Base-by-base conservation (phyloP, 1,140 invertebrate genomes). In the Dreissena polymorpha region DNA sequence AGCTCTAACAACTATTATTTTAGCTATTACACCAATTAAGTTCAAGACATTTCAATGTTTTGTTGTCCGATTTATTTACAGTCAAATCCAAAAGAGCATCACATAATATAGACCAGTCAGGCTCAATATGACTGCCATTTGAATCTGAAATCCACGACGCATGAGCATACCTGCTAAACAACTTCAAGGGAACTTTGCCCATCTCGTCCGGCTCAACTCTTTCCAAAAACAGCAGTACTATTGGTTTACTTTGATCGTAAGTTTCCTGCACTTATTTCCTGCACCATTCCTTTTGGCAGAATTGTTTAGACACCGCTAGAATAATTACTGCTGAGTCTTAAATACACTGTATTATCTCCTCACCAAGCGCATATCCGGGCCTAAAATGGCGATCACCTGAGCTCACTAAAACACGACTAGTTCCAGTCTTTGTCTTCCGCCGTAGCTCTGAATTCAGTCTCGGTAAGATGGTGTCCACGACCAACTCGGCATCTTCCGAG, bases 371-470 rank as follows among this genome's bases (percentile, higher is more conserved):
- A n/a, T 27, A 64, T n/a, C 73, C 73, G 10, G 55, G 73, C 0
- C 57, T 25, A 13, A 75, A 64, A 18, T 75, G 57, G 12, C 14
- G 23, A 18, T 75, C 73, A n/a, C 73, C 73, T 10, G 73, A 64
- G 18, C 25, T 49, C 6, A 74, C 55, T n/a, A 74, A 63, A 10
- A 63, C 55, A 39, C 72, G 60, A 39, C 64, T 60, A 5, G 53
- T 63, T 0, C 72, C 72, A n/a, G n/a, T n/a, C n/a, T n/a, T n/a
- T 60, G 72, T 74, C 72, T 63, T 74, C 21, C n/a, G 49, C n/a
- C 64, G 72, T 5, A 74, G 23, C 10, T 57, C 64, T 60, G 60
- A 27, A 23, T 60, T 39, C 25, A 74, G 25, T 18, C 18, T 53
- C 16, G 50, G 6, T 29, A n/a, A n/a, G n/a, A n/a, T n/a, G n/a